phyloP scores from a whole-genome alignment of 2,888 invertebrate genomes.

The Heliconius ismenius region DNA sequence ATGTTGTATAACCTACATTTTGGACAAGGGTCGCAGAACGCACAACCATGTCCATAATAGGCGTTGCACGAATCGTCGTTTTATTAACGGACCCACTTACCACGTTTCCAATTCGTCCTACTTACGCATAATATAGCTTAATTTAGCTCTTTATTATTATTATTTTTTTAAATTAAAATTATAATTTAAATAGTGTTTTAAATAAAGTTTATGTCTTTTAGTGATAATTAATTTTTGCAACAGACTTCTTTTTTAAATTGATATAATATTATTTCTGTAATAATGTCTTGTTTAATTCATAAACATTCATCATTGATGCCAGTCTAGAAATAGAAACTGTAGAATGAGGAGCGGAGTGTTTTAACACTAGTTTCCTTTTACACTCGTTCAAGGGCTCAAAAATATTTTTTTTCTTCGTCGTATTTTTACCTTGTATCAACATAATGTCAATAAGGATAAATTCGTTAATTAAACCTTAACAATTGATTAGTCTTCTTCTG shows the following conservation, averaged over 20 bases:
- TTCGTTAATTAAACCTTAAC: conserved; percentile 20
- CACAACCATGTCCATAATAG: conserved; percentile 65
- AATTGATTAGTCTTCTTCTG: conserved; percentile 18
- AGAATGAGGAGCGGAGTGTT: too few relatives aligned
- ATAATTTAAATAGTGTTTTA: neutral
- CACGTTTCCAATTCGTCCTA: conserved; percentile 60
- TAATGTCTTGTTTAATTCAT: neutral
- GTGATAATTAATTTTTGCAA: neutral
- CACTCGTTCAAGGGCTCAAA: too few relatives aligned
- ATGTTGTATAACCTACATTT: conserved; percentile 67
- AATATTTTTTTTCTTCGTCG: neutral
- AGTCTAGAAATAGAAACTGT: too few relatives aligned
- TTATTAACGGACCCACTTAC: conserved; percentile 63
- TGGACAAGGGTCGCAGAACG: conserved; percentile 60
- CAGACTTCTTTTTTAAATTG: too few relatives aligned
- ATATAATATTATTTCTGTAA: too few relatives aligned
- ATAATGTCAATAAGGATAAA: conserved; percentile 3
- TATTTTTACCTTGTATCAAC: neutral
- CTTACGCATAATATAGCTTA: conserved; percentile 24
- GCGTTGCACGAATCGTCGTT: conserved; percentile 67
- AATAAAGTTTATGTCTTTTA: neutral
- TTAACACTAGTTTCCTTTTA: too few relatives aligned
- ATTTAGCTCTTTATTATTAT: neutral
- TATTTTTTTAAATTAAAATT: neutral
- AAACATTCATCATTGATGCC: too few relatives aligned